Base-by-base conservation (phyloP, 2,797 vertebrate species). In the Eremophila alpestris region DNA sequence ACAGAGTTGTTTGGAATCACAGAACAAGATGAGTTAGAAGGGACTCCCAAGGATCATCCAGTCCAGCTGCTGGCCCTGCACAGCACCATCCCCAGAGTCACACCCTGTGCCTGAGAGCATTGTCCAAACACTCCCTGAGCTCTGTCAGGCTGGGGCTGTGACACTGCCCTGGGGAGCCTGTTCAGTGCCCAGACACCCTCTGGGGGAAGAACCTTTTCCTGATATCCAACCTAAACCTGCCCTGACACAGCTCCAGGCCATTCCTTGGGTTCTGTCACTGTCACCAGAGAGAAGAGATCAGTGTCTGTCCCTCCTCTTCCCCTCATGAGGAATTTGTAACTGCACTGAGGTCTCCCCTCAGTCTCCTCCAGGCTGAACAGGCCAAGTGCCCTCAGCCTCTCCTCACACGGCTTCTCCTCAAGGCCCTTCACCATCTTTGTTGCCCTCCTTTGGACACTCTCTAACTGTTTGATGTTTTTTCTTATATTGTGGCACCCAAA, bases 21-120 rank as follows among this genome's bases (percentile, higher is more conserved):
- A 34, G 20, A 64, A 64, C 3, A 58, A 1, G 0, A 20, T 40
- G 18, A 51, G 7, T 11, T 45, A 17, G 0, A 34, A 83, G 9
- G 16, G 24, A 58, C 10, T 2, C 38, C 7, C 7, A 49, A 43
- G 22, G 12, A 54, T 11, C 4, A 40, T 6, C 4, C 2, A 68
- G 41, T 29, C 9, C 70, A 62, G 5, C 32, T 21, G 34, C 49
- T 49, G 11, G 16, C 32, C 45, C 76, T 65, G 38, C 52, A 0
- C 55, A 55, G 62, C 26, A 6, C 34, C 30, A 32, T 32, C 16
- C 48, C 48, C 4, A 3, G 52, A 48, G 40, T 49, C 55, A 20
- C 83, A 34, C 1, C 34, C 2, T 27, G 41, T 62, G 62, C 48
- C 46, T 2, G 1, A 54, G 46, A 60, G 74, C 74, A 30, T 29